Conservation (phyloP, 2,888 invertebrate species). For the Margaritifera margaritifera region DNA sequence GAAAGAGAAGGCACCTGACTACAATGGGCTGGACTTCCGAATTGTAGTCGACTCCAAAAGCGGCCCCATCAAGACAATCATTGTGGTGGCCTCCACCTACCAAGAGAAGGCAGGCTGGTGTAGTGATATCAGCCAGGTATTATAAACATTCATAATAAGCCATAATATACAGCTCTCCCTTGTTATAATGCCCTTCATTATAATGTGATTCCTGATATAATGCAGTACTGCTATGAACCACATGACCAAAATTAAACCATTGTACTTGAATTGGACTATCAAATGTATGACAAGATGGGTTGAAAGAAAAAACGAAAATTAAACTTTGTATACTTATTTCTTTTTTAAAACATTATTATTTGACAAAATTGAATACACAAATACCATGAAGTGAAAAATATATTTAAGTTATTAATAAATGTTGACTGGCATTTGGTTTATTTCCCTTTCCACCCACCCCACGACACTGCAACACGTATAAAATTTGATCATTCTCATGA, state of each 20-base stretch:
- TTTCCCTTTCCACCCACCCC: no score
- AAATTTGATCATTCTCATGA: no score
- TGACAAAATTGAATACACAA: no score
- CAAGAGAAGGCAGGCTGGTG: conserved; percentile 96
- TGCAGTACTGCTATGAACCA: neutral
- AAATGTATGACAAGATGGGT: neutral
- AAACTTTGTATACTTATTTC: no score
- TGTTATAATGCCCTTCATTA: no score
- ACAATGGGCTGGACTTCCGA: conserved; percentile 82
- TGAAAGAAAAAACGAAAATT: no score
- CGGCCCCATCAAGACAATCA: conserved; percentile 80
- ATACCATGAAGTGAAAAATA: no score
- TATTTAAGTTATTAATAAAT: no score
- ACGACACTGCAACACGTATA: no score
- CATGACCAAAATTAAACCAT: neutral
- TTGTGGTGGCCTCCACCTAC: conserved; percentile 81
- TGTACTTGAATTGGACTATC: neutral
- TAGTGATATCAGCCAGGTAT: conserved; percentile 88
- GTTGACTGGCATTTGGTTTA: no score
- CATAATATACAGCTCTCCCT: neutral
- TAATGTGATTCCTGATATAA: neutral
- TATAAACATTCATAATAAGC: neutral
- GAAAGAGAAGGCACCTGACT: conserved; percentile 62
- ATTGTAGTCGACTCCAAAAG: conserved; percentile 81
- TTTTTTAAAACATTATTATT: no score